Conservation (phyloP, 2,888 invertebrate genomes). For the Drosophila neutralis region DNA sequence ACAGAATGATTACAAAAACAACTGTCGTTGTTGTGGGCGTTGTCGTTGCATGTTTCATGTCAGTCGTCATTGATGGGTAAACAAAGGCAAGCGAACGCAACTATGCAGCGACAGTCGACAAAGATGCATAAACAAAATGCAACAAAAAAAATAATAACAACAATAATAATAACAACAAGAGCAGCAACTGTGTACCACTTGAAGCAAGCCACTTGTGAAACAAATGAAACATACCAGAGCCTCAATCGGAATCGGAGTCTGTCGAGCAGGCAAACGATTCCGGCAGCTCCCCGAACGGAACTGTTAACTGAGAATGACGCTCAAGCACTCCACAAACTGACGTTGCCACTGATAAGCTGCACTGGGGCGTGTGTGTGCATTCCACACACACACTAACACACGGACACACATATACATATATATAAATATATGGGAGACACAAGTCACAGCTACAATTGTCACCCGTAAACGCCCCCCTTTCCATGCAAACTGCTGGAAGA, state of each 20-base stretch:
- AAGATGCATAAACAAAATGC: slow-evolving; percentile 75
- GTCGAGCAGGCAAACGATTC: slow-evolving; percentile 56
- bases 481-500: slow-evolving; percentile 15
- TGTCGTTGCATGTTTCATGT: slow-evolving; percentile 77
- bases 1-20: slow-evolving; percentile 3
- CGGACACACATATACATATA: slow-evolving; percentile 2
- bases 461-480: slow-evolving; percentile 43
- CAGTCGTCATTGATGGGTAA: slow-evolving; percentile 77
- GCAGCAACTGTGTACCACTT: slow-evolving; percentile 41
- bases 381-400: slow-evolving; percentile 1
- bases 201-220: slow-evolving; percentile 66
- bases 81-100: slow-evolving; percentile 64
- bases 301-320: slow-evolving; percentile 50
- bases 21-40: slow-evolving; percentile 53
- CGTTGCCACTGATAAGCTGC: slow-evolving; percentile 55
- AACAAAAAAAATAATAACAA: slow-evolving; percentile 51
- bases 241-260: slow-evolving; percentile 19
- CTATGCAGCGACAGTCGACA: slow-evolving; percentile 58
- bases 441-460: slow-evolving; percentile 53
- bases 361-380: slow-evolving; percentile 35
- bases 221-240: slow-evolving; percentile 74
- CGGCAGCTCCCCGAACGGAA: slow-evolving; percentile 66
- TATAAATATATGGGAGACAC: slow-evolving; percentile 1
- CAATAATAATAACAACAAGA: slow-evolving; percentile 22
- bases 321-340: slow-evolving; percentile 24